Evolutionary conservation across 2,888 invertebrate genomes (phyloP).

Genomic region (Ophonus ardosiacus): DNA sequence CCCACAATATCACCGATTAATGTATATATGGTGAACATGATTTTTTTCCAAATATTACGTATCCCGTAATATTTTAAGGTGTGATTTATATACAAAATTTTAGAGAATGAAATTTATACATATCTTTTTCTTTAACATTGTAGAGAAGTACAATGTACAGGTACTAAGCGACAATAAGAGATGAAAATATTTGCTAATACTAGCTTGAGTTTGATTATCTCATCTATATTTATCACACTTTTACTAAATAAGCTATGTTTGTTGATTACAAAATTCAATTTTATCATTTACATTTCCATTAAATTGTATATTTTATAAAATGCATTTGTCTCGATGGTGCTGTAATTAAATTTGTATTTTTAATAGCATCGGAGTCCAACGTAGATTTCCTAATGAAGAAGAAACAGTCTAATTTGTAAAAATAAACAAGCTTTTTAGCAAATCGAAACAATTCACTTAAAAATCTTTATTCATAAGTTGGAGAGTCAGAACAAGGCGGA

Average conservation of each 20-base stretch:
- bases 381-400: conserved; percentile 12
- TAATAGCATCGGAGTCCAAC: neutral
- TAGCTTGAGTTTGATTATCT: too few species aligned
- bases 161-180: too few species aligned
- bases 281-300: neutral
- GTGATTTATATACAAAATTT: too few species aligned
- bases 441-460: conserved; percentile 43
- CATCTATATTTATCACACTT: too few species aligned
- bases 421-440: conserved; percentile 35
- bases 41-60: too few species aligned
- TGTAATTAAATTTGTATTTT: neutral
- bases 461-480: conserved; percentile 48
- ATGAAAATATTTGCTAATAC: too few species aligned
- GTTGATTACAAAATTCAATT: neutral
- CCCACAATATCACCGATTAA: too few species aligned
- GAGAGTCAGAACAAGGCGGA: conserved; percentile 33
- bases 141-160: too few species aligned
- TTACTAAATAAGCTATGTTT: neutral
- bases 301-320: neutral
- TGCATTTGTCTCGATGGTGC: neutral
- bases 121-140: too few species aligned
- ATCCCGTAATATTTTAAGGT: too few species aligned
- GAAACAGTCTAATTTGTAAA: conserved; percentile 38
- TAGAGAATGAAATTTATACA: too few species aligned
- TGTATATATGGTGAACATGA: too few species aligned